Evolutionary conservation across 2,888 invertebrate genomes (phyloP), one percentile per base, ranked within the genome.

Genomic region (Pardosa pseudoannulata): DNA sequence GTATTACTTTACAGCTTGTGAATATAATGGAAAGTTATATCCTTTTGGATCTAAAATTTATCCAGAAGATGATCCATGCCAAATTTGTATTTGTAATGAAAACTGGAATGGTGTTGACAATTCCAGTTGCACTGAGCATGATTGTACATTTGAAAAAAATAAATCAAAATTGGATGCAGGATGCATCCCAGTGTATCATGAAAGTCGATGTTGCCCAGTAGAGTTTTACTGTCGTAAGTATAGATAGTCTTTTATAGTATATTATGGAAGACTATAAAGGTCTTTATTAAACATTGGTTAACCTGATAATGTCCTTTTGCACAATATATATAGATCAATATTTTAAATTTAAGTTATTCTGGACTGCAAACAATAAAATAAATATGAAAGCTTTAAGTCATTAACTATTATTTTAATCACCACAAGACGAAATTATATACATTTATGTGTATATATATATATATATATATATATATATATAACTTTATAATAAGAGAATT

Each of bases 161-260:
- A 70, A 80, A 13, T 13, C 29, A 7, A 19, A 56, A 9, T 23
- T 88, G 27, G 65, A 76, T 16, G 64, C 27, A 0, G 89, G 88
- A 1, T 89, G 89, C 31, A 46, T 89, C 1, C 89, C 89, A 9
- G 74, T 89, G 2, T 89, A 89, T 73, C 88, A 88, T 27, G 85
- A 88, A 64, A 86, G 75, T 13, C 72, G 64, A 28, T 89, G 89
- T 39, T 89, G 89, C 78, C 88, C 89, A 0, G 87, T 89, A 23
- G 89, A 89, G n/a, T 89, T 87, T 64, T 83, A 88, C 32, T 89
- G 89, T 27, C 85, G 89, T 89, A 78, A 87, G 89, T 62, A 41
- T 13, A 46, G n/a, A n/a, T n/a, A n/a, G n/a, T n/a, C n/a, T n/a
- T n/a, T n/a, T n/a, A n/a, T n/a, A n/a, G n/a, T n/a, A n/a, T n/a